Conservation (phyloP, 2,113 vertebrate species). For the Donacobius atricapilla region DNA sequence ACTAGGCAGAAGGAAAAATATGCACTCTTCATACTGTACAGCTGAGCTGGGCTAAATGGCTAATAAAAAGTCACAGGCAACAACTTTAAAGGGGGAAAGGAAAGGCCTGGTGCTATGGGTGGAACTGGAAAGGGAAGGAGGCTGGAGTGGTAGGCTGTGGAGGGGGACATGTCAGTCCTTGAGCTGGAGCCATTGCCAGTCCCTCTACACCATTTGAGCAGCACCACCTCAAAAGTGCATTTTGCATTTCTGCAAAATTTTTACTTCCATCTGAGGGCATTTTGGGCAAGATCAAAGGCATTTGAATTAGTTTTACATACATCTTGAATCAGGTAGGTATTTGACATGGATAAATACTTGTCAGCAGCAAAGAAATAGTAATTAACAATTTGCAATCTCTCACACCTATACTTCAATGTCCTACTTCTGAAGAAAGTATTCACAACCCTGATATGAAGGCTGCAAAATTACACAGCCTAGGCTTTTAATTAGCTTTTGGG, state of each 20-base stretch:
- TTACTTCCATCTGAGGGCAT: neutral
- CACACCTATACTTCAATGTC: neutral
- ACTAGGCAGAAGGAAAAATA: neutral
- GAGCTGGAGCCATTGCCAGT: neutral
- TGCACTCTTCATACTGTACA: neutral
- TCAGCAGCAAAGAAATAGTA: neutral
- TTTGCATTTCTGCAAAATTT: neutral
- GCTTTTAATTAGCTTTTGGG: neutral
- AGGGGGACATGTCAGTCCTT: rapidly evolving
- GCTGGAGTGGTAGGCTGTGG: neutral
- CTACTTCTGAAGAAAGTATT: neutral
- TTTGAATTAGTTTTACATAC: neutral
- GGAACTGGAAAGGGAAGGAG: neutral
- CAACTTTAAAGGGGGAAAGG: neutral
- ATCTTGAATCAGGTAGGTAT: neutral
- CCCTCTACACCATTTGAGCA: neutral
- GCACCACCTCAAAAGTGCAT: neutral
- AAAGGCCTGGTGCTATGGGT: neutral
- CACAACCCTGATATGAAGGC: neutral
- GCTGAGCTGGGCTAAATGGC: neutral
- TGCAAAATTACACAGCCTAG: neutral
- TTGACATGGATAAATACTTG: neutral
- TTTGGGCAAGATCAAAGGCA: neutral
- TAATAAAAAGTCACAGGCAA: neutral
- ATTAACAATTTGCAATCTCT: neutral